Evolutionary conservation across 2,797 vertebrate genomes (phyloP).

Genomic region (Enteromius anoplus): DNA sequence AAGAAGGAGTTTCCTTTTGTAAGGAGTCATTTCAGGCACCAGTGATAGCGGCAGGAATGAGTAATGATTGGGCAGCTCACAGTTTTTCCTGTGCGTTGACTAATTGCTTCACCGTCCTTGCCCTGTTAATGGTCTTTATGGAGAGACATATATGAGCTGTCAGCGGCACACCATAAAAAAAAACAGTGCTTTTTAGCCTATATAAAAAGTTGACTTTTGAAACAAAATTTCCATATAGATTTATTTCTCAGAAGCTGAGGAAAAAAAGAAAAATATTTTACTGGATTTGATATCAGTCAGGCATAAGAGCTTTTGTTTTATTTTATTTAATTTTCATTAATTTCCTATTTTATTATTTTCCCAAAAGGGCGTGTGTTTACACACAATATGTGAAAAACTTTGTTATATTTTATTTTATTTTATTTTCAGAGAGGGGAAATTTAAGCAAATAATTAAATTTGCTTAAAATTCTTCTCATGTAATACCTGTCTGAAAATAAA

Average conservation of each 20-base stretch:
- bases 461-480: no score
- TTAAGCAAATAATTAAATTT: no score
- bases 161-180: neutral
- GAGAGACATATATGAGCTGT: conserved; percentile 8
- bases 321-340: neutral
- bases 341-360: neutral
- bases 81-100: conserved; percentile 47
- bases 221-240: neutral
- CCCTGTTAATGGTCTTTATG: conserved; percentile 60
- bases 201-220: neutral
- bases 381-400: neutral
- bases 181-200: neutral
- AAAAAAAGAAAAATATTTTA: neutral
- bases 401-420: neutral
- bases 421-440: no score
- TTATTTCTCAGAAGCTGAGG: neutral
- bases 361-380: neutral
- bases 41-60: conserved; percentile 45
- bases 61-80: conserved; percentile 51
- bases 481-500: no score
- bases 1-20: conserved; percentile 1
- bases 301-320: neutral
- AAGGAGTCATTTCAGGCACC: neutral
- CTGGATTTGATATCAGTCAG: neutral
- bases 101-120: conserved; percentile 60